These are phyloP conservation scores for Sciurus carolinensis DNA, from an alignment of 2,797 vertebrate genomes.

Conservation along the genomic window DNA sequence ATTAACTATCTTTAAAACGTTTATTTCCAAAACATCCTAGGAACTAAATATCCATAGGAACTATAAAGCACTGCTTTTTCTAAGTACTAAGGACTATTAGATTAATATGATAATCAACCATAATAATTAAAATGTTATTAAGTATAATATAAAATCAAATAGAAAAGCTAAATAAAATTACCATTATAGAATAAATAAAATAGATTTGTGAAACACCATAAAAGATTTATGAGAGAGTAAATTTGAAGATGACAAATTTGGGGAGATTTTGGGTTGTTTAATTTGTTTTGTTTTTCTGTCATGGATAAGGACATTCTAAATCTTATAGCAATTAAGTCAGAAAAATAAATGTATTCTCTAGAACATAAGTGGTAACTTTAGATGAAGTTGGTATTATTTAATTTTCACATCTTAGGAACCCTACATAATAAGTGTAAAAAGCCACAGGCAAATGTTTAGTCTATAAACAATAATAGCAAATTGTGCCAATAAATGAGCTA, in stretches of 20 bases:
- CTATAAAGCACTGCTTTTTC: conserved; percentile 54
- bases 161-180: conserved; percentile 77
- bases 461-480: neutral
- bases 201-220: conserved; percentile 32
- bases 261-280: neutral
- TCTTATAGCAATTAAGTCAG: conserved; percentile 4
- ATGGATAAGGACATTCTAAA: conserved; percentile 43
- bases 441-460: neutral
- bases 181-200: conserved; percentile 70
- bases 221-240: conserved; percentile 27
- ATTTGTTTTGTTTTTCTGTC: conserved; percentile 13
- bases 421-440: conserved; percentile 45
- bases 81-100: conserved; percentile 71
- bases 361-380: conserved; percentile 49
- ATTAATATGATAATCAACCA: conserved; percentile 72
- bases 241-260: conserved; percentile 49
- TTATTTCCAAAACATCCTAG: conserved; percentile 64
- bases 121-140: conserved; percentile 81
- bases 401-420: conserved; percentile 14
- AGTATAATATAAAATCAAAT: conserved; percentile 74
- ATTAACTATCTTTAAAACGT: conserved; percentile 64
- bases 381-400: conserved; percentile 10
- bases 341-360: conserved; percentile 53
- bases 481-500: conserved; percentile 20
- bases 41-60: conserved; percentile 45